Evolutionary conservation across 2,888 invertebrate species (phyloP).

Genomic region (Neoascia interrupta): DNA sequence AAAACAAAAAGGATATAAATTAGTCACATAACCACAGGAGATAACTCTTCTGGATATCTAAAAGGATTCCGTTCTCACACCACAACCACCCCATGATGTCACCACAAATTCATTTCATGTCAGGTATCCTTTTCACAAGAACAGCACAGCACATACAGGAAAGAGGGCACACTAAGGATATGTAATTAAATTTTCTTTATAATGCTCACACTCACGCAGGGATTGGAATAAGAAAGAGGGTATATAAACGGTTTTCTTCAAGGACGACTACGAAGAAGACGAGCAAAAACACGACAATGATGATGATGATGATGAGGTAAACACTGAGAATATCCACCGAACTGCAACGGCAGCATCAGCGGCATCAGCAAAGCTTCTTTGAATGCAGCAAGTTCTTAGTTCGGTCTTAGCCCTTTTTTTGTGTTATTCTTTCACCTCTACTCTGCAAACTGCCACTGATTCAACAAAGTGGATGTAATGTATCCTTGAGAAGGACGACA

Average conservation of each 20-base stretch:
- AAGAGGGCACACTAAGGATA: conserved; percentile 35
- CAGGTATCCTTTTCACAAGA: conserved; percentile 26
- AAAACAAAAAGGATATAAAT: conserved; percentile 57
- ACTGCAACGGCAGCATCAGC: conserved; percentile 26
- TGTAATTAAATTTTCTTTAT: conserved; percentile 69
- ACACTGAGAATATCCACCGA: conserved; percentile 37
- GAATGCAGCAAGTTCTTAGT: conserved; percentile 44
- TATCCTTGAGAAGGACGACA: conserved; percentile 59
- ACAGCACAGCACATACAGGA: neutral
- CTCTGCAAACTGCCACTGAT: conserved; percentile 54
- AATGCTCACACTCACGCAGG: conserved; percentile 20
- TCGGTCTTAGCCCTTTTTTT: neutral
- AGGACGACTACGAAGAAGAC: conserved; percentile 1
- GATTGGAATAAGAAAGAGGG: conserved; percentile 11
- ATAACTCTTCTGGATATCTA: conserved; percentile 24
- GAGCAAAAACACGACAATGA: conserved; percentile 53
- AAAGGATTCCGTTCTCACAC: conserved; percentile 17
- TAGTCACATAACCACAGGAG: conserved; percentile 58
- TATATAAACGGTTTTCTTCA: conserved; percentile 51
- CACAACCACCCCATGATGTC: conserved; percentile 7
- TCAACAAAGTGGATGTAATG: conserved; percentile 69
- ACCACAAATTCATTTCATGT: conserved; percentile 57
- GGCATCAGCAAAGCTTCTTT: conserved; percentile 42
- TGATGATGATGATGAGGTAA: conserved; percentile 61
- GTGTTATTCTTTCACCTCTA: conserved; percentile 36